These are phyloP conservation scores for Spodoptera frugiperda DNA, from an alignment of 1,140 invertebrate genomes.

Conservation along the genomic window DNA sequence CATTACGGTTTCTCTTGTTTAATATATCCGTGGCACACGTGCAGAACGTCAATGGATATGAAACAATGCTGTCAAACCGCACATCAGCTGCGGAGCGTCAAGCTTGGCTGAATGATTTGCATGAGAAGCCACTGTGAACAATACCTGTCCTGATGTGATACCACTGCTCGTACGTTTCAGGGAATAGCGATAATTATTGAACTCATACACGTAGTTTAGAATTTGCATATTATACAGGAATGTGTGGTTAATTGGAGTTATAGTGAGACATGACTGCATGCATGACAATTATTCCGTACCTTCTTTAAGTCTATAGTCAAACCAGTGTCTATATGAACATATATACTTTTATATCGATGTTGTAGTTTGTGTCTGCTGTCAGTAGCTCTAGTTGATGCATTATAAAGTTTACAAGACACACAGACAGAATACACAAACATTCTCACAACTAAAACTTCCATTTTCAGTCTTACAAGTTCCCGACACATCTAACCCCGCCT, in stretches of 20 bases:
- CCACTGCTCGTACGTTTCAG: neutral
- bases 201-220: neutral
- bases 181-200: neutral
- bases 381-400: no score
- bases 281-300: neutral
- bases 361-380: no score
- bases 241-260: neutral
- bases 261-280: neutral
- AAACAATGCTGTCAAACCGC: slow-evolving; percentile 23
- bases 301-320: no score
- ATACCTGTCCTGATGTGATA: slow-evolving; percentile 21
- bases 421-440: no score
- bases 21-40: no score
- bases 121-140: slow-evolving; percentile 20
- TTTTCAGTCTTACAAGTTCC: no score
- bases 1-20: neutral
- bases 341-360: no score
- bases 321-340: no score
- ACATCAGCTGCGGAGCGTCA: neutral
- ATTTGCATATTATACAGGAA: neutral
- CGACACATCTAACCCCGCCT: neutral
- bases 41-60: neutral
- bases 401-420: no score
- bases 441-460: no score
- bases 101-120: slow-evolving; percentile 34